Base-by-base conservation (phyloP, 2,888 invertebrate species). In the Dicyrtoma fusca region DNA sequence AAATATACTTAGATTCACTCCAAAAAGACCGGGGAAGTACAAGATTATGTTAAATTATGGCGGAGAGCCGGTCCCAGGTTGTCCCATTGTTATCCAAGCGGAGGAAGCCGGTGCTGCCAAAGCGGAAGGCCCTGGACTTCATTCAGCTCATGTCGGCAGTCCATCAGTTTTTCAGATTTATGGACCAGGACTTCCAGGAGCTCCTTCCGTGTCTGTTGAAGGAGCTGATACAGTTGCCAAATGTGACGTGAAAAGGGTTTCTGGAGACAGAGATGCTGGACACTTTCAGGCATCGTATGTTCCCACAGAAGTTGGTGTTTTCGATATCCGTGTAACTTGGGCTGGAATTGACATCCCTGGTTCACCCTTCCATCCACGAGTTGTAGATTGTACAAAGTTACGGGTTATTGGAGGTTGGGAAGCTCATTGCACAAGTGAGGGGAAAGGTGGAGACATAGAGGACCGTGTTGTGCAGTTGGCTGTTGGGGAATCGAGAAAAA, bases 201-300 rank as follows among this genome's bases (percentile, higher is more conserved):
- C 85, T 73, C 86, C 87, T 1, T 82, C 84, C 57, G 86, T 87
- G 0, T 68, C 72, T 23, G 85, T 87, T 23, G 86, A 88, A 75
- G 89, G 89, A 3, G 89, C 89, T 1, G 88, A 88, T 79, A 87
- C 87, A 69, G 86, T 84, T 85, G 79, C 79, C 72, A 77, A 79
- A 76, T 79, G 77, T 73, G 79, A 81, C 45, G 79, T 82, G 13
- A 81, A 80, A 59, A 65, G 78, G 49, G 76, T 80, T 25, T 72
- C 78, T 51, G 71, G 73, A 44, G 55, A 69, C 11, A 59, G 65
- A 19, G 82, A 82, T 23, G 83, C 84, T 69, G 91, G 92, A 0
- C 91, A 93, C 78, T 96, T 92, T 88, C 89, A 91, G 75, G 93
- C 96, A 62, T 91, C 93, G 0, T 98, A 96, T 84, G 89, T 91